Conservation (phyloP, 1,140 invertebrate genomes). For the Drosophila rufa region DNA sequence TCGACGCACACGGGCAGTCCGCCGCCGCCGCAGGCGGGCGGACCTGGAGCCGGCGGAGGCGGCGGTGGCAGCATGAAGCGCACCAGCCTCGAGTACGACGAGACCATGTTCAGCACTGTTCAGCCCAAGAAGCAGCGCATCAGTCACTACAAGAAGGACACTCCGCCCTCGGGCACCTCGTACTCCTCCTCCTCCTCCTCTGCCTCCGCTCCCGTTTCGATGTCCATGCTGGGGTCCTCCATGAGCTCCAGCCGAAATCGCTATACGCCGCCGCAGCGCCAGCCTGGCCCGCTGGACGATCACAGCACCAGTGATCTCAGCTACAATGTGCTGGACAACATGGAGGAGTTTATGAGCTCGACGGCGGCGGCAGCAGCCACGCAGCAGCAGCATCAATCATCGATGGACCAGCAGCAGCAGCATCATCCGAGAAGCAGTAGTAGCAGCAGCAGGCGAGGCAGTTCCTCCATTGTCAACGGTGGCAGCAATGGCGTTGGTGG, state of each 20-base stretch:
- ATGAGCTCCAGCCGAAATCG: conserved; percentile 56
- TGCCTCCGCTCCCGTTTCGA: conserved; percentile 7
- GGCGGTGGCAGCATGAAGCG: conserved; percentile 86
- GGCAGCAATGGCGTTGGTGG: conserved; percentile 13
- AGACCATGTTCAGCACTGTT: conserved; percentile 85
- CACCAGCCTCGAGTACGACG: conserved; percentile 86
- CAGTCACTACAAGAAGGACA: conserved; percentile 90
- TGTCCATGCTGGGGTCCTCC: conserved; percentile 33
- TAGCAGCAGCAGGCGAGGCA: conserved; percentile 29
- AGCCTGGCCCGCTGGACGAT: conserved; percentile 67
- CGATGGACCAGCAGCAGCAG: conserved; percentile 30
- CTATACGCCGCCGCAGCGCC: conserved; percentile 69
- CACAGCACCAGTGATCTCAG: conserved; percentile 73
- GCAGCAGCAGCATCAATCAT: conserved; percentile 23
- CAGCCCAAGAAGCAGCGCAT: conserved; percentile 92
- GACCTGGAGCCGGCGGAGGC: conserved; percentile 84
- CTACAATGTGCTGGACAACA: conserved; percentile 80
- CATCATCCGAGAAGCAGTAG: conserved; percentile 39
- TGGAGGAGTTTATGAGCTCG: conserved; percentile 74
- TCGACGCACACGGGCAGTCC: conserved; percentile 89
- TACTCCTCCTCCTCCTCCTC: conserved; percentile 13
- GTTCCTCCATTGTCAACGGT: conserved; percentile 24
- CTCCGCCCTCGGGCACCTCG: conserved; percentile 41
- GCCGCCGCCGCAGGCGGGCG: conserved; percentile 86
- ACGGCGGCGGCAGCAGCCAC: conserved; percentile 41